A percentile compares a stretch with the other conserved stretches of the same genome.
These are phyloP conservation scores for Tetanocera ferruginea DNA, from an alignment of 2,888 invertebrate genomes.

Conservation along the genomic window DNA sequence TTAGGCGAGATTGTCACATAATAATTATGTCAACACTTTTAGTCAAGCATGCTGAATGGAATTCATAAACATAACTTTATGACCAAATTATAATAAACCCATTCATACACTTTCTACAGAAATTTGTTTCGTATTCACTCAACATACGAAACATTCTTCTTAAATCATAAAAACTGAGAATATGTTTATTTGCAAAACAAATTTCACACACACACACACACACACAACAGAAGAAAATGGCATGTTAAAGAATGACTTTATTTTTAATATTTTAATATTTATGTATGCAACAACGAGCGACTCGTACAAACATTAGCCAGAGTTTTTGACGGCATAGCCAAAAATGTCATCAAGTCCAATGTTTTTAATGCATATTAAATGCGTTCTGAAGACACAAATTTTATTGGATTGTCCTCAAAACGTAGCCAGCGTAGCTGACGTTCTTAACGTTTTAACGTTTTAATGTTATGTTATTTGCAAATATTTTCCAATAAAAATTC, in stretches of 20 bases:
- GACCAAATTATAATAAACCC: too few relatives aligned
- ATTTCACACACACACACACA: not conserved
- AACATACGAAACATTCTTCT: too few relatives aligned
- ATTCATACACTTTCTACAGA: too few relatives aligned
- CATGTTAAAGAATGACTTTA: not conserved
- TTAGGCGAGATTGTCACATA: too few relatives aligned
- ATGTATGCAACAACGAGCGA: not conserved
- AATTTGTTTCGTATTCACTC: too few relatives aligned
- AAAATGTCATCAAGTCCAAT: slow-evolving; percentile 19
- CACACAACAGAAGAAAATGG: not conserved
- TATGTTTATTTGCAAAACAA: not conserved
- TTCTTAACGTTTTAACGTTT: not conserved
- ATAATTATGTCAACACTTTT: too few relatives aligned
- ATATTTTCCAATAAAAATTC: slow-evolving; percentile 51
- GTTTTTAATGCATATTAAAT: slow-evolving; percentile 31
- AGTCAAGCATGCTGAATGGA: too few relatives aligned
- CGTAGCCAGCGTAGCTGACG: not conserved
- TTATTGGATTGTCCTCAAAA: not conserved
- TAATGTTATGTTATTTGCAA: slow-evolving; percentile 33
- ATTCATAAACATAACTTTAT: too few relatives aligned
- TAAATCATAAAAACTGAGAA: not conserved
- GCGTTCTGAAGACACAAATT: not conserved
- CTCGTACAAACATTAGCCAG: not conserved
- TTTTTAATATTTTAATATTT: slow-evolving; percentile 32
- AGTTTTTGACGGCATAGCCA: not conserved